Evolutionary conservation across 2,797 vertebrate genomes (phyloP).

Genomic region (Oreonectes daqikongensis): DNA sequence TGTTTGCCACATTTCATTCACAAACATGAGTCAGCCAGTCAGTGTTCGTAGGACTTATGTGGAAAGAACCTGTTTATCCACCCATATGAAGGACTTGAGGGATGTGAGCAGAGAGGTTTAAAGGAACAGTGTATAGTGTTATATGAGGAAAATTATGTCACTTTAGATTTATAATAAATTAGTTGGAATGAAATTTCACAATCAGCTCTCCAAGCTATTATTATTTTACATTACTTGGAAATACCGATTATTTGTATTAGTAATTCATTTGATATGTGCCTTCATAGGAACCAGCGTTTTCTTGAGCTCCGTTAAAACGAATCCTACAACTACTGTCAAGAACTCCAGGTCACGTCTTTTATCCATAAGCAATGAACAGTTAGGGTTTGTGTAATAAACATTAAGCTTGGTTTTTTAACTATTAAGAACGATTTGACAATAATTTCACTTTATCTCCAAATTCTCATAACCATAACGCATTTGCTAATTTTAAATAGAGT

Average conservation of each 20-base stretch:
- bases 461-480: too few species aligned
- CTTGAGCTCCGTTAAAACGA: neutral
- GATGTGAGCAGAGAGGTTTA: neutral
- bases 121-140: neutral
- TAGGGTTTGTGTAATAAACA: too few species aligned
- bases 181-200: neutral
- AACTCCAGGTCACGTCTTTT: neutral
- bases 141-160: neutral
- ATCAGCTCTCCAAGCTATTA: neutral
- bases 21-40: neutral
- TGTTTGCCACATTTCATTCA: neutral
- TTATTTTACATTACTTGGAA: neutral
- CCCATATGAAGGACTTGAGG: neutral
- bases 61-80: neutral
- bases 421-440: too few species aligned
- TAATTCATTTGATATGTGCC: neutral
- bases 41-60: slow-evolving; percentile 5
- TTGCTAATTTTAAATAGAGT: too few species aligned
- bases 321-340: neutral
- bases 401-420: too few species aligned
- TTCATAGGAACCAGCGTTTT: neutral
- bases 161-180: neutral
- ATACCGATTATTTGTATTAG: neutral
- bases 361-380: neutral
- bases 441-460: too few species aligned